Conservation (phyloP, 2,797 vertebrate species). For the Oreortyx pictus region DNA sequence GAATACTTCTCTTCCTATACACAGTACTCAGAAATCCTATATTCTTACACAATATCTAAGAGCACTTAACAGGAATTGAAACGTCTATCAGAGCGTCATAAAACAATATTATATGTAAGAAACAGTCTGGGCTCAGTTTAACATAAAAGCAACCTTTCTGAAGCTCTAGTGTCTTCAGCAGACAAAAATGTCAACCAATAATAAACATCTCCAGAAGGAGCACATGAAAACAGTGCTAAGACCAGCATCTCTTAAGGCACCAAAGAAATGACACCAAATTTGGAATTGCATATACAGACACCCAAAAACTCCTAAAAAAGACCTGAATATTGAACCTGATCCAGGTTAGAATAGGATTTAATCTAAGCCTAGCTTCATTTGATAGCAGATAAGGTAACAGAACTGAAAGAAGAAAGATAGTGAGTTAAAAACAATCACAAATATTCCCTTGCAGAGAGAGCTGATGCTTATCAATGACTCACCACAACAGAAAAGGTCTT, state of each 20-base stretch:
- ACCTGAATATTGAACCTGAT: neutral
- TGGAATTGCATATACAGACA: neutral
- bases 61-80: neutral
- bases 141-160: neutral
- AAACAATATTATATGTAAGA: neutral
- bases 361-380: neutral
- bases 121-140: neutral
- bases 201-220: neutral
- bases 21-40: neutral
- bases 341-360: neutral
- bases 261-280: neutral
- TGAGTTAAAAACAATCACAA: neutral
- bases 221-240: neutral
- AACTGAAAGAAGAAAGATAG: neutral
- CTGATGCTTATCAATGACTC: neutral
- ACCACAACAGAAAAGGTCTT: conserved; percentile 13
- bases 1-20: neutral
- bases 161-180: neutral
- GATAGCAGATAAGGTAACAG: neutral
- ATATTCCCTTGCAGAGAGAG: neutral
- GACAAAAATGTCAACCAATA: neutral
- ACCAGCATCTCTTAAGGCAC: neutral
- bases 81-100: neutral
- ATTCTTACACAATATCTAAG: neutral
- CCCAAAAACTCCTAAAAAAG: neutral